A percentile compares a stretch with the other conserved stretches of the same genome.
phyloP scores from a whole-genome alignment of 2,113 vertebrate species.

The Hemiscyllium ocellatum region DNA sequence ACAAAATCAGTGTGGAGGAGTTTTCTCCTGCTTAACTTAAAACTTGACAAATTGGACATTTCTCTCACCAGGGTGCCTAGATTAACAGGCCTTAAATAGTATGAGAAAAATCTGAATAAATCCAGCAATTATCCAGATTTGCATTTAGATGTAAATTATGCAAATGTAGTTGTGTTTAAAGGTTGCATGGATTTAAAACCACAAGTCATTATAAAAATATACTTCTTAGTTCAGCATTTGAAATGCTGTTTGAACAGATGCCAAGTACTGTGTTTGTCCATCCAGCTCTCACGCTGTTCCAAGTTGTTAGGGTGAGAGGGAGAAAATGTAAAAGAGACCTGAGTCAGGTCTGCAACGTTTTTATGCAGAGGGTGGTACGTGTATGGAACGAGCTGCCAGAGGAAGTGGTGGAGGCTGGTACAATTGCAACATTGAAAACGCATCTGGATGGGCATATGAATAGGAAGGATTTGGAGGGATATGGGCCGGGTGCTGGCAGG shows the following conservation, averaged over 20 bases:
- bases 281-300: too few species aligned
- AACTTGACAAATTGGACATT: constrained; percentile 10
- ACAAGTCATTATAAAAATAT: neutral
- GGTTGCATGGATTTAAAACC: neutral
- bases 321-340: too few species aligned
- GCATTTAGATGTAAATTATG: constrained; percentile 31
- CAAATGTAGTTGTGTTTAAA: constrained; percentile 2
- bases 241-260: constrained; percentile 2
- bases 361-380: too few species aligned
- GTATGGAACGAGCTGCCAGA: too few species aligned
- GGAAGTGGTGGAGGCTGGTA: too few species aligned
- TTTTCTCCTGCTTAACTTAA: neutral
- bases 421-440: too few species aligned
- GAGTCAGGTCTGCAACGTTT: too few species aligned
- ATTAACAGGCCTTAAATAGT: constrained; percentile 14
- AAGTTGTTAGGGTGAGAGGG: neutral
- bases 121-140: constrained; percentile 28
- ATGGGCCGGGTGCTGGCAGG: too few species aligned
- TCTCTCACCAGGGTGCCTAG: neutral
- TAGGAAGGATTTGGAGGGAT: too few species aligned
- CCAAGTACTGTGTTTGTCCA: neutral
- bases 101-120: constrained; percentile 10
- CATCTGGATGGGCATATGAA: too few species aligned
- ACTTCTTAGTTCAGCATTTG: neutral
- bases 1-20: neutral